Conservation (phyloP, 2,888 invertebrate genomes). For the Eupithecia pulchellata region DNA sequence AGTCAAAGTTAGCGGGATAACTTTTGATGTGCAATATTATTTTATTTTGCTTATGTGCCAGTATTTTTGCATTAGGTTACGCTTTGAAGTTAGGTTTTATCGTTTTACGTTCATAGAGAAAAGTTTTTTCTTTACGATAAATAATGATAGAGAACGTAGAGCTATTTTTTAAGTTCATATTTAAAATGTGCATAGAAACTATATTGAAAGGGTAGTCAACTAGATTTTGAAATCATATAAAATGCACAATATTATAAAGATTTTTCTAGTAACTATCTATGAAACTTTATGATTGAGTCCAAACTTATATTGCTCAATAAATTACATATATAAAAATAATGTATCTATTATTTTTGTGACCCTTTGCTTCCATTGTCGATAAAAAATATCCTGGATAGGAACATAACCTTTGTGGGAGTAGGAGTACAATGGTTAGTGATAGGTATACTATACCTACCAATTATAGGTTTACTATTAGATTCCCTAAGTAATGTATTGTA, state of each 20-base stretch:
- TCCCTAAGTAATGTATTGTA: no score
- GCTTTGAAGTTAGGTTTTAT: slow-evolving; percentile 59
- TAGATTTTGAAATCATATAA: not conserved
- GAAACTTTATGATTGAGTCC: slow-evolving; percentile 36
- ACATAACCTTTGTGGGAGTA: no score
- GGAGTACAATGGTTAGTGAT: no score
- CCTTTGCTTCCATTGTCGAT: not conserved
- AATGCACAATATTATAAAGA: slow-evolving; percentile 8
- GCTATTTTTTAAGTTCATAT: not conserved
- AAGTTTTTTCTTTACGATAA: slow-evolving; percentile 8
- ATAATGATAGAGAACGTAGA: not conserved
- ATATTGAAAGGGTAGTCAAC: not conserved
- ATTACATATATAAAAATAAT: slow-evolving; percentile 27
- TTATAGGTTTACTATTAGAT: no score
- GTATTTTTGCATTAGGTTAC: slow-evolving; percentile 41
- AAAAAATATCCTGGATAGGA: not conserved
- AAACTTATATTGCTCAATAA: slow-evolving; percentile 42
- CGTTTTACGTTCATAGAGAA: slow-evolving; percentile 1
- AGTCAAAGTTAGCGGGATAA: slow-evolving; percentile 72
- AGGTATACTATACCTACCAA: no score
- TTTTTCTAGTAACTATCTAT: slow-evolving; percentile 35
- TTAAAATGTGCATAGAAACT: not conserved
- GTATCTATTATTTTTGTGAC: not conserved
- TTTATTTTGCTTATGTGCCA: slow-evolving; percentile 53
- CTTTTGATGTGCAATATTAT: slow-evolving; percentile 70